phyloP scores from a whole-genome alignment of 2,113 vertebrate species.

The Laticauda laticaudata region DNA sequence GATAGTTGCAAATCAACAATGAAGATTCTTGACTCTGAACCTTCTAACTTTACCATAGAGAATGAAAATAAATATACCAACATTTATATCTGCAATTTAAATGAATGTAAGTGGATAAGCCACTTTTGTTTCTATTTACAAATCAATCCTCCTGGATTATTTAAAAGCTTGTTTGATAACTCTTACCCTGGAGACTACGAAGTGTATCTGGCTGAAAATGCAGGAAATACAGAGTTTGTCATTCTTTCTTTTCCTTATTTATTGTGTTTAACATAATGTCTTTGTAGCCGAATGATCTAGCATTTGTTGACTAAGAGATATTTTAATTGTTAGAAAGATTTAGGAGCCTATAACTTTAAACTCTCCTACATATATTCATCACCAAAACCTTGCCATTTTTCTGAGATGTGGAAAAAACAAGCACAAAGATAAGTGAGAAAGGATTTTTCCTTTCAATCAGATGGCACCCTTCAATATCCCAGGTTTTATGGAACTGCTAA shows the following conservation, averaged over 20 bases:
- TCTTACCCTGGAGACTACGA: not conserved
- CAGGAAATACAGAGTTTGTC: not conserved
- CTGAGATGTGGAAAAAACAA: not conserved
- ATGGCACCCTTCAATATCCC: not conserved
- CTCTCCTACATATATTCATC: not conserved
- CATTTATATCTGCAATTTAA: not conserved
- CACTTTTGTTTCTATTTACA: not conserved
- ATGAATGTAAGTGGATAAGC: not conserved
- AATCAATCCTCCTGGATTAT: not conserved
- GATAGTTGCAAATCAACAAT: not conserved
- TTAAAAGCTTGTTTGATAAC: not conserved
- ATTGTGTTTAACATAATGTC: not conserved
- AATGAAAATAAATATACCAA: not conserved
- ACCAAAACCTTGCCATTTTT: not conserved
- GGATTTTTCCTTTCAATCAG: not conserved
- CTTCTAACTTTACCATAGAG: not conserved
- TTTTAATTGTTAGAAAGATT: not conserved
- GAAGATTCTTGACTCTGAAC: not conserved
- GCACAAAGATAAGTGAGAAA: not conserved
- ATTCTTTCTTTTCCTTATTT: not conserved
- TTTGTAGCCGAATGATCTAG: not conserved
- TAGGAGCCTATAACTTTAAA: not conserved
- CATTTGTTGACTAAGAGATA: not conserved
- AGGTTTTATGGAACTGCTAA: not conserved
- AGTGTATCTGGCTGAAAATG: not conserved